A percentile compares a stretch with the other conserved stretches of the same genome.
These are phyloP conservation scores for cat (Felis catus) DNA, from an alignment of 2,113 vertebrate species.

Conservation along the genomic window F.catus_Fca126_mat1.0 CM031417.1:1682001-1682500, in stretches of 20 bases:
- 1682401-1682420: background rate
- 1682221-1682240: background rate
- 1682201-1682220: background rate
- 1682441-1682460: background rate
- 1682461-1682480: background rate
- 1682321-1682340: no score
- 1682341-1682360: no score
- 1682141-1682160: background rate
- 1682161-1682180: fast-evolving
- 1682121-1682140: background rate
- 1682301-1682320: background rate
- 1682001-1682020: background rate
- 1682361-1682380: background rate
- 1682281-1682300: background rate
- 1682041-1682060: background rate
- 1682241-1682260: background rate
- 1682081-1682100: no score
- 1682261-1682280: fast-evolving
- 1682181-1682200: background rate
- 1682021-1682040: background rate
- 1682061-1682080: fast-evolving
- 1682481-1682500: background rate
- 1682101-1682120: background rate
- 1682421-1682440: no score
- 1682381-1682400: background rate